These are phyloP conservation scores for Eupeodes luniger DNA, from an alignment of 2,888 invertebrate species.

Conservation along the genomic window DNA sequence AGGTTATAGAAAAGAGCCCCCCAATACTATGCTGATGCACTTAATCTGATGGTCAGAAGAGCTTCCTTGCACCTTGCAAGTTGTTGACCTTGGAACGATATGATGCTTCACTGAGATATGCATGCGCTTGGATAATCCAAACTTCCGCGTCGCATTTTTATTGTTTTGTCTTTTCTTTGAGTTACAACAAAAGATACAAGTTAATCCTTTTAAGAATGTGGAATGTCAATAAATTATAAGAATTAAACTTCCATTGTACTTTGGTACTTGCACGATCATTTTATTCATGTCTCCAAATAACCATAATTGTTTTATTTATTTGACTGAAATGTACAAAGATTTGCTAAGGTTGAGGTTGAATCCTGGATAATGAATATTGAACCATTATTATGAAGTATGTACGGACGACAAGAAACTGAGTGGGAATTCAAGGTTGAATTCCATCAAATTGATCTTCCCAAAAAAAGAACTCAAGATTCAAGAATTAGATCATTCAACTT, in stretches of 20 bases:
- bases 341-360: not conserved
- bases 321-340: not conserved
- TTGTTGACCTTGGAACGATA: conserved; percentile 57
- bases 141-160: conserved; percentile 42
- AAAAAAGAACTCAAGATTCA: not conserved
- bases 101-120: conserved; percentile 42
- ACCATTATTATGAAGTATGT: not conserved
- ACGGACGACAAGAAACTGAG: not conserved
- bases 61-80: conserved; percentile 55
- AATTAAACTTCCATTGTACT: not conserved
- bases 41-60: conserved; percentile 10
- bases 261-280: not conserved
- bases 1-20: not conserved
- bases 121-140: not conserved
- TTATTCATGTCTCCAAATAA: not conserved
- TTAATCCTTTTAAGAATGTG: conserved; percentile 41
- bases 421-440: conserved; percentile 33
- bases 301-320: not conserved
- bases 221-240: conserved; percentile 47
- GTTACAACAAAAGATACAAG: not conserved
- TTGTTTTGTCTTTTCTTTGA: not conserved
- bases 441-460: conserved; percentile 12
- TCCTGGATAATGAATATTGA: not conserved
- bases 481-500: conserved; percentile 33
- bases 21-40: not conserved